Base-by-base conservation (phyloP, 2,113 vertebrate genomes). In the Crotalus horridus region DNA sequence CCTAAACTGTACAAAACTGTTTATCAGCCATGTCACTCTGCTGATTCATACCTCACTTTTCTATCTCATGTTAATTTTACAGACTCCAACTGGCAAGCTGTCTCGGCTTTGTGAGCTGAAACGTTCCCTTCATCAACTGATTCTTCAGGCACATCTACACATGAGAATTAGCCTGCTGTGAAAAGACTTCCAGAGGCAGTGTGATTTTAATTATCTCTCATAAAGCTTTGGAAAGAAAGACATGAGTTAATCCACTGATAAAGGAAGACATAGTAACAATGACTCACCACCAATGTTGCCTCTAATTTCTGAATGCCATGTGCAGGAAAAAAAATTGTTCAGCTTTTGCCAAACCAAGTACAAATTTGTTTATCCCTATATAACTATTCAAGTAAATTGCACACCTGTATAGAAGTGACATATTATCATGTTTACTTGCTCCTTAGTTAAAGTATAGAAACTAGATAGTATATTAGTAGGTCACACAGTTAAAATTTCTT, bases 181-280 rank as follows among this genome's bases (percentile, higher is more conserved):
- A 91, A 85, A 1, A 85, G 20, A 86, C 17, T 64, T 46, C 58
- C 48, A 87, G 87, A 56, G 56, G 90, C 87, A 92, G 39, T 39
- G 56, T 8, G 2, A 81, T 92, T 95, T 46, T 92, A 92, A 89
- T 24, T 81, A 11, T 89, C 53, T 88, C 54, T 85, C 69, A 89
- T 85, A 89, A 89, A 51, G 88, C 87, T 89, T 85, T 59, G 69
- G 88, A 53, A 85, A 51, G 55, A 90, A 51, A 89, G 88, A 85
- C 59, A 55, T 11, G 29, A 93, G 69, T 90, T 85, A 51, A 93
- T 93, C 88, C 69, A 86, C 88, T 85, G 58, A 89, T 89, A 85
- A 90, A 53, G 55, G 54, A 39, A 93, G 43, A n/a, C 88, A 59
- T 11, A 20, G 39, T 33, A 85, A 69, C 54, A 85, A 17, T 89